A percentile compares a stretch with the other conserved stretches of the same genome.
Conservation (phyloP, 1,140 invertebrate genomes). For the Mya arenaria region DNA sequence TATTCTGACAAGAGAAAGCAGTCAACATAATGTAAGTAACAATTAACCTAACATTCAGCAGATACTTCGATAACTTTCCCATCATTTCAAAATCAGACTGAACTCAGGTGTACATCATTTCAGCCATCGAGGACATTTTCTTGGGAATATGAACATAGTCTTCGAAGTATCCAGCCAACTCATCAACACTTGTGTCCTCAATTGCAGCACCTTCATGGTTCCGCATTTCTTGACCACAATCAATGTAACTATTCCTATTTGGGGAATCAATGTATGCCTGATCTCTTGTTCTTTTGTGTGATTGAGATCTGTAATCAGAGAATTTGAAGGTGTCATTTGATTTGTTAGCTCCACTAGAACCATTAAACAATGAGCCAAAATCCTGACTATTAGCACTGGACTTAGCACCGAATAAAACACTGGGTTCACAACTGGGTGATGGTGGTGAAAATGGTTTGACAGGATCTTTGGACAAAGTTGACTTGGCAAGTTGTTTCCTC, state of each 20-base stretch:
- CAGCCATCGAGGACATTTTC: conserved; percentile 80
- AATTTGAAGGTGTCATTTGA: background rate
- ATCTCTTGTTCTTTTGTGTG: conserved; percentile 9
- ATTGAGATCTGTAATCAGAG: conserved; percentile 7
- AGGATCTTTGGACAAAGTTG: background rate
- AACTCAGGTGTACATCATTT: conserved; percentile 81
- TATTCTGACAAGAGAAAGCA: too few relatives aligned
- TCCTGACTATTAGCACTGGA: conserved; percentile 37
- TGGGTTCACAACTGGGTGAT: conserved; percentile 18
- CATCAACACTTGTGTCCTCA: conserved; percentile 76
- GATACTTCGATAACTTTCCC: too few relatives aligned
- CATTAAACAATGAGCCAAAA: conserved; percentile 20
- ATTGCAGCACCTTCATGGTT: conserved; percentile 76
- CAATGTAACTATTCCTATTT: conserved; percentile 19
- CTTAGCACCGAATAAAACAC: conserved; percentile 58
- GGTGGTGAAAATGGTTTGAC: background rate
- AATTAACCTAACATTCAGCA: too few relatives aligned
- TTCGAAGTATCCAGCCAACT: conserved; percentile 80
- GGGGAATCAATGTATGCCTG: background rate
- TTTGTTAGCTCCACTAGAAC: background rate
- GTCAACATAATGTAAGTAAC: too few relatives aligned
- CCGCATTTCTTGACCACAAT: conserved; percentile 65
- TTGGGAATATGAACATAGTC: conserved; percentile 79
- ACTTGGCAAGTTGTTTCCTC: background rate
- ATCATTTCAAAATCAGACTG: too few relatives aligned